phyloP scores from a whole-genome alignment of 2,797 vertebrate species.

The Xiphorhynchus erythropygius region DNA sequence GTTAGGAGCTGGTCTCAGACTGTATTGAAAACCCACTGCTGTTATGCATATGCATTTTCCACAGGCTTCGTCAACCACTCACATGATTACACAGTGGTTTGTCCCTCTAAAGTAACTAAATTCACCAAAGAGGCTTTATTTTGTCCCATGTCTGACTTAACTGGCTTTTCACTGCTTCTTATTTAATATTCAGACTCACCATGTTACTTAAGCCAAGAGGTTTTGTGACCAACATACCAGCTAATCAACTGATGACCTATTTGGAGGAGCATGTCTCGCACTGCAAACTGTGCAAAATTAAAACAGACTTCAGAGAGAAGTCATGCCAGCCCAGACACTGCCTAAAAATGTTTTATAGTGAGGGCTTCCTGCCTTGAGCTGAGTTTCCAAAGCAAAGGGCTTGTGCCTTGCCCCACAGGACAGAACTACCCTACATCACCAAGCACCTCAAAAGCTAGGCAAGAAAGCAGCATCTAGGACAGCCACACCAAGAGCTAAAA shows the following conservation, averaged over 20 bases:
- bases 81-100: background rate
- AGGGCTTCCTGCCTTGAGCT: background rate
- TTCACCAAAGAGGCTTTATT: background rate
- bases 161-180: background rate
- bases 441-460: background rate
- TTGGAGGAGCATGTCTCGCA: background rate
- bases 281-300: background rate
- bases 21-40: background rate
- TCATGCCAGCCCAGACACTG: accelerated
- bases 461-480: background rate
- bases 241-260: background rate
- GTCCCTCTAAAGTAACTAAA: background rate
- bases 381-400: background rate
- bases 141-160: background rate
- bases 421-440: background rate
- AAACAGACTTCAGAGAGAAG: background rate
- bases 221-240: background rate
- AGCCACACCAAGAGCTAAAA: background rate
- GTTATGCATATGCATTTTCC: background rate
- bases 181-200: background rate
- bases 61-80: background rate
- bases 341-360: background rate
- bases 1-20: background rate
- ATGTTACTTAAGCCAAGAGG: background rate
- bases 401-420: accelerated